Percentiles rank a stretch among this genome's conserved stretches.
Evolutionary conservation across 2,888 invertebrate species (phyloP).

Genomic region (Cryptophagus acutangulus): DNA sequence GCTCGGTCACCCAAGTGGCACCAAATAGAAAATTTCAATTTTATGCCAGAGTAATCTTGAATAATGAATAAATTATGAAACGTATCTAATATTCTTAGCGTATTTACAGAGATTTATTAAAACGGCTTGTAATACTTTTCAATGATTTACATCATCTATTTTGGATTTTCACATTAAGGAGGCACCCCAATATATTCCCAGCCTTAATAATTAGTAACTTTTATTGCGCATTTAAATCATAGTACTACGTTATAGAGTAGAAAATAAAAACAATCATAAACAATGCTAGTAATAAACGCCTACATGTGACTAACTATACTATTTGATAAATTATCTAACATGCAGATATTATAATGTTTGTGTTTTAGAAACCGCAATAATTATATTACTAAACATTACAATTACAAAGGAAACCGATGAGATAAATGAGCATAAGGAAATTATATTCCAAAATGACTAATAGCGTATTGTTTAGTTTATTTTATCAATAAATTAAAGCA

Average conservation of each 20-base stretch:
- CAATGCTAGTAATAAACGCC: conserved; percentile 4
- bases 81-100: too few relatives aligned
- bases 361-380: conserved; percentile 9
- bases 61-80: not conserved
- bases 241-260: too few relatives aligned
- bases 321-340: conserved; percentile 11
- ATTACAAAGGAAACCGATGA: conserved; percentile 11
- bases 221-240: too few relatives aligned
- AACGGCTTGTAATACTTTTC: too few relatives aligned
- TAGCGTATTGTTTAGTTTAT: conserved; percentile 5
- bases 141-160: too few relatives aligned
- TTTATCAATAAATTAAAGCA: too few relatives aligned
- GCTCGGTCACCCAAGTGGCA: conserved; percentile 5
- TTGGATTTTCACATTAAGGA: too few relatives aligned
- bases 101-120: too few relatives aligned
- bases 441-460: conserved; percentile 10
- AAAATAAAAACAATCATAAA: conserved; percentile 1
- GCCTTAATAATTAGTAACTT: too few relatives aligned
- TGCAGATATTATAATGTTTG: too few relatives aligned
- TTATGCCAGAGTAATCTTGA: not conserved
- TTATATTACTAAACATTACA: conserved; percentile 1
- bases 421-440: conserved; percentile 11
- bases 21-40: conserved; percentile 3
- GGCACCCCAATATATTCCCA: too few relatives aligned
- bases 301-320: conserved; percentile 10